phyloP scores from a whole-genome alignment of 2,797 vertebrate species.

The Rhodeus uyekii region DNA sequence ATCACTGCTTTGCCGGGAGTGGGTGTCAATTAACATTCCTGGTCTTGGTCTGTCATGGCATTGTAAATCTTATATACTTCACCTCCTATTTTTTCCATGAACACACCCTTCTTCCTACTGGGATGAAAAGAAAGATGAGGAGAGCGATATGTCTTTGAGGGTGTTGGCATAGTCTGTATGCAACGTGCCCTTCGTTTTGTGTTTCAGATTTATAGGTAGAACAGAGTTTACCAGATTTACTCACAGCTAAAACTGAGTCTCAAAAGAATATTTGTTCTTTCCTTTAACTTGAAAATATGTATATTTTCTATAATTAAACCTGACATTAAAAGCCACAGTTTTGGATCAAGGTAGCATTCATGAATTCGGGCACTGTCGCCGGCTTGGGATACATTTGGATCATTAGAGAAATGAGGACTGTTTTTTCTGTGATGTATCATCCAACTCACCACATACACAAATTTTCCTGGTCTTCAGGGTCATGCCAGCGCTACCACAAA shows the following conservation, averaged over 20 bases:
- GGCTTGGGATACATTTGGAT: slow-evolving; percentile 30
- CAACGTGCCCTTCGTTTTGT: slow-evolving; percentile 16
- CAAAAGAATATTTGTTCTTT: not conserved
- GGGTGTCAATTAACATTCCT: slow-evolving; percentile 79
- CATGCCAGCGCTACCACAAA: slow-evolving; percentile 51
- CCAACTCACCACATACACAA: slow-evolving; percentile 35
- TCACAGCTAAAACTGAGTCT: not conserved
- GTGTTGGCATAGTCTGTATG: slow-evolving; percentile 38
- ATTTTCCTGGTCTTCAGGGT: slow-evolving; percentile 46
- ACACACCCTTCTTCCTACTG: slow-evolving; percentile 60
- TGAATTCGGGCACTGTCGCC: slow-evolving; percentile 33
- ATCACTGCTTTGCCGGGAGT: slow-evolving; percentile 60
- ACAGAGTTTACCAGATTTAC: slow-evolving; percentile 6
- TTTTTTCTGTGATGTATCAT: slow-evolving; percentile 40
- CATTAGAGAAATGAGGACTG: slow-evolving; percentile 41
- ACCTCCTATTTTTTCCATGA: slow-evolving; percentile 60
- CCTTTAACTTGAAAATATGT: not conserved
- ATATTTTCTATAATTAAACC: slow-evolving; percentile 29
- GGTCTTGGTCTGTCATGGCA: slow-evolving; percentile 66
- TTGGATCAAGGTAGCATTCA: slow-evolving; percentile 38
- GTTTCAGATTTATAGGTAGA: slow-evolving; percentile 26
- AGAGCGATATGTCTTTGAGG: slow-evolving; percentile 41
- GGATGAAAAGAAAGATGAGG: slow-evolving; percentile 62
- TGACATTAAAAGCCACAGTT: slow-evolving; percentile 38
- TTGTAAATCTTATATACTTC: slow-evolving; percentile 70